These are phyloP conservation scores for Piscicola geometra DNA, from an alignment of 2,888 invertebrate genomes.

Conservation along the genomic window DNA sequence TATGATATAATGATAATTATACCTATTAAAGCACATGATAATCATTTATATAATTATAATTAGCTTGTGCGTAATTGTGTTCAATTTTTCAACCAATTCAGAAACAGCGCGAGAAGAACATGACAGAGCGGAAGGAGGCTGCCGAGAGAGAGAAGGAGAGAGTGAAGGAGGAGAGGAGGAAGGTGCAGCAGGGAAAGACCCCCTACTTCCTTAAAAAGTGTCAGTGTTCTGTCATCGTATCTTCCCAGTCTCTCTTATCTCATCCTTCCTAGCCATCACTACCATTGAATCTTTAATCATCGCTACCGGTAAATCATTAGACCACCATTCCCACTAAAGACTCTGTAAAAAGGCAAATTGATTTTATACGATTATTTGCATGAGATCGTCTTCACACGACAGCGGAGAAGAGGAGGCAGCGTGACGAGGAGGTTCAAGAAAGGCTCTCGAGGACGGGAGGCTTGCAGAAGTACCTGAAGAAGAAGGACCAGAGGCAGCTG, in stretches of 20 bases:
- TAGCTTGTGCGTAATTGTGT: not conserved
- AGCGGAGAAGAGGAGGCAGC: slow-evolving; percentile 17
- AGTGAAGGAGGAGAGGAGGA: slow-evolving; percentile 18
- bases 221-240: slow-evolving; percentile 1
- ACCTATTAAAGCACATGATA: not conserved
- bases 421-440: not conserved
- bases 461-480: slow-evolving; percentile 26
- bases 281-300: too few species aligned
- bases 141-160: not conserved
- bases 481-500: slow-evolving; percentile 21
- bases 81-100: not conserved
- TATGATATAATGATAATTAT: not conserved
- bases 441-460: not conserved
- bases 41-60: not conserved
- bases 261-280: too few species aligned
- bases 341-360: too few species aligned
- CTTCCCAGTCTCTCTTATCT: too few species aligned
- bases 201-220: slow-evolving; percentile 27
- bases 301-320: too few species aligned
- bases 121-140: not conserved
- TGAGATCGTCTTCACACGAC: not conserved
- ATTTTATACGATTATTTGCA: too few species aligned
- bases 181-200: slow-evolving; percentile 25
- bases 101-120: slow-evolving; percentile 20
- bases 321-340: too few species aligned